A percentile compares a stretch with the other conserved stretches of the same genome.
Conservation (phyloP, 1,140 invertebrate genomes). For the Saccostrea echinata region DNA sequence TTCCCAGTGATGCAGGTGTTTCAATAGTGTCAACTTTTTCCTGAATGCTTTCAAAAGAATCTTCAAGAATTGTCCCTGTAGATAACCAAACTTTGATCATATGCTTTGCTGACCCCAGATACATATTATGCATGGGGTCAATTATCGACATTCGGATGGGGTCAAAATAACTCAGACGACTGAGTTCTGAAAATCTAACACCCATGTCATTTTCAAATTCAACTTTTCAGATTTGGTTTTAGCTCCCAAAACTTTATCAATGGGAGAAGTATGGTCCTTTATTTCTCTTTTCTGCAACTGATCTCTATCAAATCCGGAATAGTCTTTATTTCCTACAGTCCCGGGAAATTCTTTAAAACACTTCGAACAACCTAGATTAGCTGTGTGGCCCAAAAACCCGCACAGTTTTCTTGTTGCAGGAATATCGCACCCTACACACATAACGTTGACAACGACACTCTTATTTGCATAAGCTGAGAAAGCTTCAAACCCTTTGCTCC, state of each 20-base stretch:
- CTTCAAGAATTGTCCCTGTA: not conserved
- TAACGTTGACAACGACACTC: slow-evolving; percentile 37
- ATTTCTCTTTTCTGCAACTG: not conserved
- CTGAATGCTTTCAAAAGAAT: slow-evolving; percentile 27
- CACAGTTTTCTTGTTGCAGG: slow-evolving; percentile 56
- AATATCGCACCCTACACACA: slow-evolving; percentile 53
- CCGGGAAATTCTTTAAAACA: slow-evolving; percentile 49
- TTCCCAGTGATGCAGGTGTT: slow-evolving; percentile 34
- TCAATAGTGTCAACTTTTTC: slow-evolving; percentile 36
- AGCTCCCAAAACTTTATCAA: not conserved
- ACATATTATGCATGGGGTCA: slow-evolving; percentile 58
- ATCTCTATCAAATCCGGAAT: slow-evolving; percentile 25
- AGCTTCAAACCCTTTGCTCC: slow-evolving; percentile 34
- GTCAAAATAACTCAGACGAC: slow-evolving; percentile 51
- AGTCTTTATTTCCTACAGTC: slow-evolving; percentile 43
- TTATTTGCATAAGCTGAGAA: not conserved
- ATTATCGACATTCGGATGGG: slow-evolving; percentile 50
- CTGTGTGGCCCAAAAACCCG: slow-evolving; percentile 58
- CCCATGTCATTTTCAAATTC: slow-evolving; percentile 36
- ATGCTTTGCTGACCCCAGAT: slow-evolving; percentile 46
- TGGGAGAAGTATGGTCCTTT: not conserved
- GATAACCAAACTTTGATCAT: slow-evolving; percentile 49
- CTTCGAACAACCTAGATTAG: slow-evolving; percentile 52
- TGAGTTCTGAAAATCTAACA: slow-evolving; percentile 23
- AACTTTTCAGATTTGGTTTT: slow-evolving; percentile 25